phyloP scores from a whole-genome alignment of 2,888 invertebrate species.

The Serrognathus titanus region DNA sequence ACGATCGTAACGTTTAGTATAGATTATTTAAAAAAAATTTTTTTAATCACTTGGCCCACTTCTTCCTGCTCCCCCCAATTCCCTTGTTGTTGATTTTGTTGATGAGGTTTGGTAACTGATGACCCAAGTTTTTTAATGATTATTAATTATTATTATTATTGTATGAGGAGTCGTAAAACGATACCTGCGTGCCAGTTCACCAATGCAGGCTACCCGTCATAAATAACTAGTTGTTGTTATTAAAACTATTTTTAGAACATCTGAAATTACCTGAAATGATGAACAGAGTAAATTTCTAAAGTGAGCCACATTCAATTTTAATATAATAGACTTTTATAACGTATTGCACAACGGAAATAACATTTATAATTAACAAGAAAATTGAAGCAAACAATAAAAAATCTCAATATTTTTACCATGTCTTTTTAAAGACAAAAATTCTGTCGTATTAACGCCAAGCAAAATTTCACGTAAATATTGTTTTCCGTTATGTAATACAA shows the following conservation, averaged over 20 bases:
- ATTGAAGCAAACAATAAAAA: too few relatives aligned
- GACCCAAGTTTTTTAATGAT: slow-evolving; percentile 20
- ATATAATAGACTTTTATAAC: slow-evolving; percentile 21
- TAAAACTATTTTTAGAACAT: slow-evolving; percentile 46
- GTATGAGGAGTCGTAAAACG: slow-evolving; percentile 16
- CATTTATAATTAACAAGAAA: neutral
- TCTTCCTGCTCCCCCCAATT: too few relatives aligned
- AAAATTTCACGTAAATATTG: slow-evolving; percentile 1
- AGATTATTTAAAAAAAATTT: slow-evolving; percentile 39
- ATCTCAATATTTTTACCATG: too few relatives aligned
- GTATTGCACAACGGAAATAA: slow-evolving; percentile 17
- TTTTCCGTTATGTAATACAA: slow-evolving; percentile 2
- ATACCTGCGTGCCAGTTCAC: slow-evolving; percentile 30
- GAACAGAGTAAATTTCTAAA: slow-evolving; percentile 38
- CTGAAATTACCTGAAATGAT: slow-evolving; percentile 46
- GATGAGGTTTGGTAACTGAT: slow-evolving; percentile 23
- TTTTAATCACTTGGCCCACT: slow-evolving; percentile 29
- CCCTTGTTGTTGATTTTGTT: slow-evolving; percentile 32
- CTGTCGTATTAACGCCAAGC: neutral
- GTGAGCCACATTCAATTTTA: slow-evolving; percentile 31
- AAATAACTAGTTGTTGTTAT: slow-evolving; percentile 49
- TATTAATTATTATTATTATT: neutral
- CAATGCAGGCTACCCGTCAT: slow-evolving; percentile 43
- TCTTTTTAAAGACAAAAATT: neutral
- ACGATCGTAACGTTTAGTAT: slow-evolving; percentile 27